These are phyloP conservation scores for Drosophila demipolita DNA, from an alignment of 2,888 invertebrate species.

Conservation along the genomic window DNA sequence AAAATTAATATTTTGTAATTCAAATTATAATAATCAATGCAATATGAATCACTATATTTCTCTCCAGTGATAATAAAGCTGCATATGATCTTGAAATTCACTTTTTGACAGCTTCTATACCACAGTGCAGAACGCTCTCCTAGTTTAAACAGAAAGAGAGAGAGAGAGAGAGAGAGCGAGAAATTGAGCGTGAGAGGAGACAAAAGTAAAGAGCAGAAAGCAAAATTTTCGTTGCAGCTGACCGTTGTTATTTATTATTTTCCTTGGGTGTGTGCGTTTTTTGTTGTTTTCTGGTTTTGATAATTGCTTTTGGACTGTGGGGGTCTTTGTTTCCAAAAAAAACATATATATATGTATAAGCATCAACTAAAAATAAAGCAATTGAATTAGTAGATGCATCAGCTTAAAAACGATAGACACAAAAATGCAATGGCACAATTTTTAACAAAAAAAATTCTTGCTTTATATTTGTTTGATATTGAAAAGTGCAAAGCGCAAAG, in stretches of 20 bases:
- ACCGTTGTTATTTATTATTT: conserved; percentile 35
- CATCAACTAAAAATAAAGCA: conserved; percentile 52
- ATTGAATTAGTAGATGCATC: conserved; percentile 14
- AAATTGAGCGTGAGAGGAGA: conserved; percentile 1
- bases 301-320: conserved; percentile 42
- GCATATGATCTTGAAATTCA: background rate
- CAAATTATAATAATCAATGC: too few species aligned
- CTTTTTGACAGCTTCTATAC: background rate
- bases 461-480: conserved; percentile 24
- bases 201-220: conserved; percentile 33
- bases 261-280: conserved; percentile 7
- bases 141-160: background rate
- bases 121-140: conserved; percentile 42
- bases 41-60: background rate
- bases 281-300: conserved; percentile 38
- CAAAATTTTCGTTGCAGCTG: conserved; percentile 71
- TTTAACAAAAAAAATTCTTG: background rate
- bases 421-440: conserved; percentile 39
- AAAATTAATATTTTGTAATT: background rate
- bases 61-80: background rate
- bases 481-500: conserved; percentile 16
- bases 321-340: conserved; percentile 56
- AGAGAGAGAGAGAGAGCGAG: background rate
- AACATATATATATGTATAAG: conserved; percentile 22
- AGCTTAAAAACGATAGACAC: conserved; percentile 15